Evolutionary conservation across 2,888 invertebrate species (phyloP), one percentile per base, ranked within the genome.

Genomic region (Nemurella pictetii): DNA sequence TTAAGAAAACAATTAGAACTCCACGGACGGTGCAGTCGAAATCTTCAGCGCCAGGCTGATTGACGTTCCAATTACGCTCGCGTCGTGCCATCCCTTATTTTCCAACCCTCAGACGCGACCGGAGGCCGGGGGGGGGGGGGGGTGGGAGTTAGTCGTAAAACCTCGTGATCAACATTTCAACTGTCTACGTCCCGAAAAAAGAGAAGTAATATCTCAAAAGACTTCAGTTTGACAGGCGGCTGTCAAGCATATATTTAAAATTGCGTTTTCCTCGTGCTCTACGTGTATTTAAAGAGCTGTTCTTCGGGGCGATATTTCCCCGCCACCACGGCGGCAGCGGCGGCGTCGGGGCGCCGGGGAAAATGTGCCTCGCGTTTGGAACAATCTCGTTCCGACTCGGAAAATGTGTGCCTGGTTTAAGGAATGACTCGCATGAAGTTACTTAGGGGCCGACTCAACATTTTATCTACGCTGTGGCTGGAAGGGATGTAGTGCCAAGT

Each of bases 241-340:
- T 78, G 78, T 30, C 78, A 78, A 12, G 30, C 78, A 78, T 78
- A 27, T 77, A 27, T 78, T 78, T 30, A 78, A 78, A 78, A 78
- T 78, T 78, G 78, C 78, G 28, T 78, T 78, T n/a, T 29, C 28
- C 27, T 77, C 27, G 32, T 32, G 4, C 4, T 32, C 32, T 3
- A 5, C 32, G 20, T 55, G 55, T 55, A 12, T 55, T 55, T 20
- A 2, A 55, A 55, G 55, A 12, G 55, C 55, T n/a, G n/a, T n/a
- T n/a, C n/a, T 55, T 55, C 55, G 55, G 20, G 15, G 55, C 20
- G 55, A n/a, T n/a, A n/a, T n/a, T 55, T 55, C 55, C n/a, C n/a
- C n/a, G 55, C 12, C 55, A 12, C 35, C 12, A 35, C n/a, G 35
- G 12, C 12, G 35, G 35, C 35, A 12, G 4, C 12, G 35, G 35